Base-by-base conservation (phyloP, 2,797 vertebrate genomes). In the Mycteria americana region DNA sequence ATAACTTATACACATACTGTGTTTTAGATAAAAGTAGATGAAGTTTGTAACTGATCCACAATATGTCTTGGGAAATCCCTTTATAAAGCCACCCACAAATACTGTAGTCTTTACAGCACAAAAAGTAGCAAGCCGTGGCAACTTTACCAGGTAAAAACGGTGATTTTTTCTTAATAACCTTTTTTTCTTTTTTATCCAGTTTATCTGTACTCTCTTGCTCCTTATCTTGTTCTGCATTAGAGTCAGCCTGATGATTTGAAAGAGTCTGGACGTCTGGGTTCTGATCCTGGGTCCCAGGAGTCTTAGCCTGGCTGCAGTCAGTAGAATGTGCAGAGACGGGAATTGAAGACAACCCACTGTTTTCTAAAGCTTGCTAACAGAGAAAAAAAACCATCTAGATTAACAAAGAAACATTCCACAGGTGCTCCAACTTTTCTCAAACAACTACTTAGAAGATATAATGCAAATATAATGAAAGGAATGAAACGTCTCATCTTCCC, bases 291-390 rank as follows among this genome's bases (percentile, higher is more conserved):
- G 94, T 15, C 30, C 94, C 88, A 17, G 97, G 16, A 30, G 95
- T 70, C 96, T 98, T 98, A 50, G 97, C 57, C 17, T 98, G 97
- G 83, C 83, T 83, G 35, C 98, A 97, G 73, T 98, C 98, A 89
- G 98, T 97, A 27, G 98, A 83, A 86, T 98, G 98, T 2, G 98
- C 98, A 95, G 99, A 98, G 86, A 99, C 99, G 25, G 99, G 99
- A 97, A 99, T 98, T 74, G 99, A 99, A 75, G 99, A 99, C 92
- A 99, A 98, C 18, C 99, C 99, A 37, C 99, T 99, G 98, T 99
- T 99, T 98, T 99, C 99, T 98, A 99, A 98, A 83, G 99, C 99
- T 99, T 99, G 99, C 99, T 99, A 97, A 81, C 93, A 97, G 85
- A 96, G 88, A 97, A 97, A 45, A 91, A 50, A 93, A 94, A 91